A percentile compares a stretch with the other conserved stretches of the same genome.
phyloP scores from a whole-genome alignment of 2,888 invertebrate species.

The Amblyjoppa fuscipennis region DNA sequence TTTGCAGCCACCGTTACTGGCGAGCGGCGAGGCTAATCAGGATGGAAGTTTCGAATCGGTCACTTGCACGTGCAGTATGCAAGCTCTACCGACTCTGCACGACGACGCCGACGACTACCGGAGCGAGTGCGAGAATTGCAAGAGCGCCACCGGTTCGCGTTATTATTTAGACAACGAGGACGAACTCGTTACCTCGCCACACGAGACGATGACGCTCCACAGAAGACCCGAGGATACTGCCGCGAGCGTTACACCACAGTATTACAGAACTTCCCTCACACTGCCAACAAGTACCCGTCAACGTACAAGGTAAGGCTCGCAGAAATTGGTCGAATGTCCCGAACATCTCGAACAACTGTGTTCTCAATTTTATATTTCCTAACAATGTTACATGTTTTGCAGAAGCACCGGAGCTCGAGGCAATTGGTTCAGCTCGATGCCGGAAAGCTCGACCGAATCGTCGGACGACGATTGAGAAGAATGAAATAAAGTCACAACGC shows the following conservation, averaged over 20 bases:
- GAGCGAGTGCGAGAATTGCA: constrained; percentile 95
- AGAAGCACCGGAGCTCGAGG: constrained; percentile 85
- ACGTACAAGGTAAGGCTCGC: constrained; percentile 84
- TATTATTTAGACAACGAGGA: constrained; percentile 88
- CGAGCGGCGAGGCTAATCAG: constrained; percentile 81
- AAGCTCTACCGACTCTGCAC: constrained; percentile 83
- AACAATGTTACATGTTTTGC: constrained; percentile 43
- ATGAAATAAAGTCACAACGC: constrained; percentile 1
- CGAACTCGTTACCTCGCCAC: constrained; percentile 86
- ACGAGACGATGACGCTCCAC: constrained; percentile 90
- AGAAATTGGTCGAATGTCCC: neutral
- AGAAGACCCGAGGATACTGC: constrained; percentile 86
- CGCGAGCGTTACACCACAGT: constrained; percentile 85
- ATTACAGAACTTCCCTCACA: constrained; percentile 89
- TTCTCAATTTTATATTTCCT: neutral
- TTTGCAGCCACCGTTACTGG: constrained; percentile 79
- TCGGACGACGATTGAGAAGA: constrained; percentile 84
- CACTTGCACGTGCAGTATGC: constrained; percentile 83
- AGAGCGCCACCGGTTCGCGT: constrained; percentile 90
- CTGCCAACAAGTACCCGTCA: constrained; percentile 88
- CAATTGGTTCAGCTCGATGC: constrained; percentile 87
- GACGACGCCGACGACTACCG: constrained; percentile 91
- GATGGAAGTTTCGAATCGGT: constrained; percentile 84
- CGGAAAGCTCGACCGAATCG: constrained; percentile 86
- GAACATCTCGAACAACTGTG: neutral